Conservation (phyloP, 2,888 invertebrate genomes). For the Caenorhabditis sp. region DNA sequence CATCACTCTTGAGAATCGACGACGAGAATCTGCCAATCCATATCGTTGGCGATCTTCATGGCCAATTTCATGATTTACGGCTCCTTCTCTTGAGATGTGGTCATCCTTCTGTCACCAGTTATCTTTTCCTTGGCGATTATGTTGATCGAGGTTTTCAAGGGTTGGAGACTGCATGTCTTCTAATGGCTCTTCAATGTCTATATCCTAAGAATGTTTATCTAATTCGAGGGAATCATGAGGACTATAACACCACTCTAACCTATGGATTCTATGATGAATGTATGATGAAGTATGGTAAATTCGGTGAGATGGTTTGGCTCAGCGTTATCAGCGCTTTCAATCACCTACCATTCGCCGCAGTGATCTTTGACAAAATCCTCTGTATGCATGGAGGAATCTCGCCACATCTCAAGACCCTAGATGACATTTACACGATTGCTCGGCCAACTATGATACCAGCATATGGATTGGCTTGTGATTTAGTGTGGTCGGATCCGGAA, state of each 20-base stretch:
- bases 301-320: constrained; percentile 51
- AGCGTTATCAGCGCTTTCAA: constrained; percentile 61
- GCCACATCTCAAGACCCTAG: constrained; percentile 48
- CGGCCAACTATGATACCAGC: constrained; percentile 58
- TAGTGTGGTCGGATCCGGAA: constrained; percentile 61
- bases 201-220: constrained; percentile 55
- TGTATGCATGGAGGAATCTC: constrained; percentile 67
- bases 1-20: constrained; percentile 47
- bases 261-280: constrained; percentile 68
- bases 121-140: constrained; percentile 54
- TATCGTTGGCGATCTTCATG: constrained; percentile 63
- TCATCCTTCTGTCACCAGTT: constrained; percentile 18
- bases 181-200: constrained; percentile 45
- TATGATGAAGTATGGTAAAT: constrained; percentile 38
- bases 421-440: constrained; percentile 52
- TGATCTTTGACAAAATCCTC: constrained; percentile 52
- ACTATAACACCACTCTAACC: constrained; percentile 60
- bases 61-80: constrained; percentile 62
- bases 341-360: constrained; percentile 58
- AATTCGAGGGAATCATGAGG: constrained; percentile 65
- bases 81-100: constrained; percentile 46
- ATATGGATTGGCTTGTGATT: constrained; percentile 58
- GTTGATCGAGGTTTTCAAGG: constrained; percentile 55
- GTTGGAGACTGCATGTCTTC: constrained; percentile 34
- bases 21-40: constrained; percentile 43